A percentile compares a stretch with the other conserved stretches of the same genome.
Conservation (phyloP, 1,140 invertebrate genomes). For the Cydia strobilella region DNA sequence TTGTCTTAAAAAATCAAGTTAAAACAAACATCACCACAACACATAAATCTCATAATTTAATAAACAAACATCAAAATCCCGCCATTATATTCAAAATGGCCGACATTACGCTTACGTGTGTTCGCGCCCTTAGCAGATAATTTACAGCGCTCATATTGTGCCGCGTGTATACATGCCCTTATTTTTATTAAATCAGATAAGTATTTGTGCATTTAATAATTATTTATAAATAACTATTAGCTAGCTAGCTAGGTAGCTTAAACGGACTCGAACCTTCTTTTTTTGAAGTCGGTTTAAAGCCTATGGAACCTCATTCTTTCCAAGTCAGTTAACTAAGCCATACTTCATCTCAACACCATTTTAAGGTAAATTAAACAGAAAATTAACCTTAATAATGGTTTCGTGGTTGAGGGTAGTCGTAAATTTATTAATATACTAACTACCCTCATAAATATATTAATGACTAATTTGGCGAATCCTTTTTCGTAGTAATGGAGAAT, state of each 20-base stretch:
- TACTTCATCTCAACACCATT: neutral
- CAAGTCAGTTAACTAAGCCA: neutral
- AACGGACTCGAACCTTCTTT: too few relatives aligned
- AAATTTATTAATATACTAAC: neutral
- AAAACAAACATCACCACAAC: neutral
- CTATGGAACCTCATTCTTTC: too few relatives aligned
- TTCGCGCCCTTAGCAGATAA: neutral
- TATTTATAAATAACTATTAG: neutral
- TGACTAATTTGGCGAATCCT: neutral
- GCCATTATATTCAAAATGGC: neutral
- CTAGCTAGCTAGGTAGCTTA: too few relatives aligned
- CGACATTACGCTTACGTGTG: neutral
- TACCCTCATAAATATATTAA: neutral
- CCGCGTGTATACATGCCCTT: conserved; percentile 2
- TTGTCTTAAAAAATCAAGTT: too few relatives aligned
- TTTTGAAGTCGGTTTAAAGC: too few relatives aligned
- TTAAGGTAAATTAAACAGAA: neutral
- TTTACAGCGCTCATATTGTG: neutral
- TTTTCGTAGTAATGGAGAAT: neutral
- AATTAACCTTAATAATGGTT: conserved; percentile 8
- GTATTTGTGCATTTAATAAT: neutral
- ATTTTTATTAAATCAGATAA: conserved; percentile 1
- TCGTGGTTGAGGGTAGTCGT: conserved; percentile 5
- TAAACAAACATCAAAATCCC: neutral
- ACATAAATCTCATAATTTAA: conserved; percentile 13